Percentiles rank a stretch among this genome's conserved stretches.
These are phyloP conservation scores for Cantharis rufa DNA, from an alignment of 2,888 invertebrate species.

Conservation along the genomic window DNA sequence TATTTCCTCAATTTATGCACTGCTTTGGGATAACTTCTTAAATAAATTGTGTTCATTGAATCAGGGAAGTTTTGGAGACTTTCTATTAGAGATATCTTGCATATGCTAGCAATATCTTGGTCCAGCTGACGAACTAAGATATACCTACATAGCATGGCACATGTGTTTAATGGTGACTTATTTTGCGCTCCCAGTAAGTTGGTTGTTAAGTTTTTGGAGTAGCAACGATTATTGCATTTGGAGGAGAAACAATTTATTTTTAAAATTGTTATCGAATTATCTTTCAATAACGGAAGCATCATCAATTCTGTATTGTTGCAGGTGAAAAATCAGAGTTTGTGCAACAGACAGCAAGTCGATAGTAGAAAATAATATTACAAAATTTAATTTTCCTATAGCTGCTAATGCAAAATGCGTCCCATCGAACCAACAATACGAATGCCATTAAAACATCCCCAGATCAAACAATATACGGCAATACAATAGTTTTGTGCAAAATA, in stretches of 20 bases:
- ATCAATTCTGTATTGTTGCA: neutral
- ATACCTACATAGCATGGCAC: conserved; percentile 40
- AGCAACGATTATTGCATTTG: conserved; percentile 28
- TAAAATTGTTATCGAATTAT: neutral
- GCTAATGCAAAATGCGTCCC: neutral
- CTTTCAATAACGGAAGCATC: neutral
- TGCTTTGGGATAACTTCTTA: conserved; percentile 6
- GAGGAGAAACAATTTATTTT: conserved; percentile 18
- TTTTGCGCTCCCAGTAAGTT: conserved; percentile 33
- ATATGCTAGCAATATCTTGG: conserved; percentile 43
- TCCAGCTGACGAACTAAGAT: conserved; percentile 39
- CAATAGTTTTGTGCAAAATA: neutral
- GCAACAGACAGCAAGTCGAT: neutral
- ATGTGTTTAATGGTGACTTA: conserved; percentile 41
- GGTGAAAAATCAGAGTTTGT: neutral
- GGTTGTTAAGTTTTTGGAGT: conserved; percentile 44
- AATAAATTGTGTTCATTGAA: conserved; percentile 23
- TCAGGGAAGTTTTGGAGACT: conserved; percentile 21
- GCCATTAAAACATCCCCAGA: neutral
- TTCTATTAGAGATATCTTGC: conserved; percentile 42
- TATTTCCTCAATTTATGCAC: neutral
- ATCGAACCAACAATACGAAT: neutral
- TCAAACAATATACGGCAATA: neutral
- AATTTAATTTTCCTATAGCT: neutral
- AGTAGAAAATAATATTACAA: neutral